Conservation (phyloP, 30 jellyfish, hydroid and myxozoan species). For the Sanderia malayensis region DNA sequence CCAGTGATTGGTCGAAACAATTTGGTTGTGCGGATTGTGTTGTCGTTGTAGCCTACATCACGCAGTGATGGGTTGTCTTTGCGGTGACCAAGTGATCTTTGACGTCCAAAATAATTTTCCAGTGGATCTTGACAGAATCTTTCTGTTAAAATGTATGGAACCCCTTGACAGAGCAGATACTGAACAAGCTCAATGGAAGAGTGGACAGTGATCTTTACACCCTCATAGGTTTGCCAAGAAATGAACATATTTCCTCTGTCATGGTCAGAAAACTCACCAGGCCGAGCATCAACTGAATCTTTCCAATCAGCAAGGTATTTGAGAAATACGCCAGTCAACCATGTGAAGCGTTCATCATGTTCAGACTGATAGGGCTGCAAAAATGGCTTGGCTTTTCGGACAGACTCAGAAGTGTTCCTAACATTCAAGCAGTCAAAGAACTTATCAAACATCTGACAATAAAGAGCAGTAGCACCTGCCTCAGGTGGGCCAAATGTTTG, state of each 20-base stretch:
- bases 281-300: conserved; percentile 43
- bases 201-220: conserved; percentile 25
- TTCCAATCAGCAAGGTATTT: conserved; percentile 37
- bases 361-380: conserved; percentile 45
- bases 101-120: conserved; percentile 49
- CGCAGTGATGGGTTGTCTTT: conserved; percentile 56
- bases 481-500: conserved; percentile 41
- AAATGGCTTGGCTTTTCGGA: conserved; percentile 34
- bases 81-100: conserved; percentile 56
- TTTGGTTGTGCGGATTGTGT: conserved; percentile 52
- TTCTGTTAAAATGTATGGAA: conserved; percentile 49
- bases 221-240: conserved; percentile 54
- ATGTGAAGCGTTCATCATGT: conserved; percentile 38
- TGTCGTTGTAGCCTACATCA: conserved; percentile 59
- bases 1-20: conserved; percentile 58
- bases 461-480: conserved; percentile 45
- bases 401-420: conserved; percentile 30
- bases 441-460: conserved; percentile 48
- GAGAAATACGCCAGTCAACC: conserved; percentile 42
- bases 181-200: conserved; percentile 37
- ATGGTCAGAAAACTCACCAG: conserved; percentile 20
- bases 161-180: conserved; percentile 39
- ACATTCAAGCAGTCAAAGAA: conserved; percentile 68
- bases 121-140: conserved; percentile 58
- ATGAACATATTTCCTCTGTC: conserved; percentile 37